A percentile compares a stretch with the other conserved stretches of the same genome.
Evolutionary conservation across 2,113 vertebrate species (phyloP).

Genomic region (Eretmochelys imbricata): DNA sequence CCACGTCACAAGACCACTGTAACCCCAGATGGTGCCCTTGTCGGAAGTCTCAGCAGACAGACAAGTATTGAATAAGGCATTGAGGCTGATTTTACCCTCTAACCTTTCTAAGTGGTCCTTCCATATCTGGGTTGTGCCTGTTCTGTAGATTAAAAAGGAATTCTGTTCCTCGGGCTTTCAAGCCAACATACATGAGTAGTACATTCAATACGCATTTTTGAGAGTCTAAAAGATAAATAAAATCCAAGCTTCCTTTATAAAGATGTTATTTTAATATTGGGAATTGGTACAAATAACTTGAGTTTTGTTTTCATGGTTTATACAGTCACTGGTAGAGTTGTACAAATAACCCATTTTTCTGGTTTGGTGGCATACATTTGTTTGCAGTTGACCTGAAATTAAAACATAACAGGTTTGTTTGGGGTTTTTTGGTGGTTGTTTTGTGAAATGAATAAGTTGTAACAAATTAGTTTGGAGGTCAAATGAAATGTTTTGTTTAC

Average conservation of each 20-base stretch:
- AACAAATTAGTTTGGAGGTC: too few species aligned
- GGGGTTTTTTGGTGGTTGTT: too few species aligned
- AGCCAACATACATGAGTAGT: not conserved
- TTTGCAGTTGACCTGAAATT: too few species aligned
- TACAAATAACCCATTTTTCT: too few species aligned
- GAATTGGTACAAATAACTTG: not conserved
- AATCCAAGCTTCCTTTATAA: not conserved
- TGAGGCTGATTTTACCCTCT: not conserved
- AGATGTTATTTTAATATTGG: not conserved
- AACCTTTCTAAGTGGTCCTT: not conserved
- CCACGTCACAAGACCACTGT: not conserved
- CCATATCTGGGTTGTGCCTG: not conserved
- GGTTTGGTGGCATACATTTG: too few species aligned
- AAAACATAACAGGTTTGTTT: too few species aligned
- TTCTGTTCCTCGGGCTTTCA: not conserved
- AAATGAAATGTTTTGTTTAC: too few species aligned
- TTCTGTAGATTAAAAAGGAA: not conserved
- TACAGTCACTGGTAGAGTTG: too few species aligned
- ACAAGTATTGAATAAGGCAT: not conserved
- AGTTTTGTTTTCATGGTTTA: not conserved
- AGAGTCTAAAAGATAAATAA: not conserved
- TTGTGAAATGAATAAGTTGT: too few species aligned
- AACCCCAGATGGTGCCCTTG: fast-evolving
- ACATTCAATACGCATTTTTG: not conserved
- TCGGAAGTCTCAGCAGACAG: not conserved